These are phyloP conservation scores for Scarus forsteni DNA, from an alignment of 2,797 vertebrate genomes.

Conservation along the genomic window DNA sequence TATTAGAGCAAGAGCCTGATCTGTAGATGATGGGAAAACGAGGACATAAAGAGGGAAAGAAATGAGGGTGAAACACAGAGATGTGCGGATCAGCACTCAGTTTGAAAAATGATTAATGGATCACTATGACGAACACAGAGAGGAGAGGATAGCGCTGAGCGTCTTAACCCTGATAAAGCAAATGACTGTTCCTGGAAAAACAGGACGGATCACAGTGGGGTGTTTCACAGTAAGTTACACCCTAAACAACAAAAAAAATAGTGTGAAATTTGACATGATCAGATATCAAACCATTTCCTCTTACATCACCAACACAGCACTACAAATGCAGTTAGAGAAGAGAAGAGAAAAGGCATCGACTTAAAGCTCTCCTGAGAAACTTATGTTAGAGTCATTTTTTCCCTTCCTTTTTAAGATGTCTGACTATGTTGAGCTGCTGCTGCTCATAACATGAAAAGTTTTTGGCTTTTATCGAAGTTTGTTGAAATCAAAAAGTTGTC, in stretches of 20 bases:
- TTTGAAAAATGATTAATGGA: conserved; percentile 57
- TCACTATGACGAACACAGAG: conserved; percentile 43
- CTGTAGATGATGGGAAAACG: conserved; percentile 33
- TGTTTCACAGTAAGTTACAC: conserved; percentile 32
- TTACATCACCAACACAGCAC: background rate
- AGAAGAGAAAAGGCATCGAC: background rate
- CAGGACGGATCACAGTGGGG: conserved; percentile 33
- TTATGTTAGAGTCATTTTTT: too few relatives aligned
- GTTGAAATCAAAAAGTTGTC: too few relatives aligned
- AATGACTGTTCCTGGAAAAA: conserved; percentile 64
- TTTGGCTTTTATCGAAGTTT: too few relatives aligned
- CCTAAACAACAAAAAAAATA: conserved; percentile 1
- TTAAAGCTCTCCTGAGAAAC: too few relatives aligned
- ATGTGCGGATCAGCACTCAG: conserved; percentile 24
- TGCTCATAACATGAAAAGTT: too few relatives aligned
- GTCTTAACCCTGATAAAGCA: conserved; percentile 36
- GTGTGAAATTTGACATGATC: conserved; percentile 19
- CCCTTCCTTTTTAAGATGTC: too few relatives aligned
- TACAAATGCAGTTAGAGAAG: background rate
- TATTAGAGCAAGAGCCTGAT: conserved; percentile 67
- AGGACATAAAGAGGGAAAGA: conserved; percentile 1
- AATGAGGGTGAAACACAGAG: conserved; percentile 29
- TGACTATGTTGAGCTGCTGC: too few relatives aligned
- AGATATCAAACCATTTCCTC: conserved; percentile 10
- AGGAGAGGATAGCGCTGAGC: conserved; percentile 33